Evolutionary conservation across 2,888 invertebrate species (phyloP).

Genomic region (Phanerotoma sp.): DNA sequence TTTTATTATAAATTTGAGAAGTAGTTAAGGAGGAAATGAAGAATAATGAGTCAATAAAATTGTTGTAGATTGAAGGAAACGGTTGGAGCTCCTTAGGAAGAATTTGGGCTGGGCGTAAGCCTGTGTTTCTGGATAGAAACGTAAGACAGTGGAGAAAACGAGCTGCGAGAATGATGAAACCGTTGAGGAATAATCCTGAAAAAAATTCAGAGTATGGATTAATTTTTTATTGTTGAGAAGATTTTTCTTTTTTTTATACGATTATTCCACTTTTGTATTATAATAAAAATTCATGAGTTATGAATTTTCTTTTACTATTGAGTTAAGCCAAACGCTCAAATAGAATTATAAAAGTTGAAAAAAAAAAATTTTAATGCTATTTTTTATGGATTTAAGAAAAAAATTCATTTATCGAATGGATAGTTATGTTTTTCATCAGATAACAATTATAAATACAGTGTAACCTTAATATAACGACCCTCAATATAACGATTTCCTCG

Average conservation of each 20-base stretch:
- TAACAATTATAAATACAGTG: too few species aligned
- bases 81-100: slow-evolving; percentile 52
- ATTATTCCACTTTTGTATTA: too few species aligned
- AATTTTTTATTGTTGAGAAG: slow-evolving; percentile 5
- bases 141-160: slow-evolving; percentile 59
- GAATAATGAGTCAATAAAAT: slow-evolving; percentile 35
- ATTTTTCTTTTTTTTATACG: background rate
- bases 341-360: too few species aligned
- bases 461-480: too few species aligned
- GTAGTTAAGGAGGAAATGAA: slow-evolving; percentile 25
- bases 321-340: too few species aligned
- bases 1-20: background rate
- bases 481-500: too few species aligned
- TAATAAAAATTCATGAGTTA: too few species aligned
- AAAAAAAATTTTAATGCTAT: too few species aligned
- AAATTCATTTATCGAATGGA: too few species aligned
- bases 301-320: too few species aligned
- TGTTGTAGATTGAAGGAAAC: slow-evolving; percentile 56
- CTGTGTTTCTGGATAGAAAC: slow-evolving; percentile 67
- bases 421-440: too few species aligned
- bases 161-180: slow-evolving; percentile 48
- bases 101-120: slow-evolving; percentile 59
- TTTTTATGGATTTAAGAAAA: too few species aligned
- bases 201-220: slow-evolving; percentile 48
- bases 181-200: slow-evolving; percentile 40